Evolutionary conservation across 2,113 vertebrate genomes (phyloP).

Genomic region (Candoia aspera): DNA sequence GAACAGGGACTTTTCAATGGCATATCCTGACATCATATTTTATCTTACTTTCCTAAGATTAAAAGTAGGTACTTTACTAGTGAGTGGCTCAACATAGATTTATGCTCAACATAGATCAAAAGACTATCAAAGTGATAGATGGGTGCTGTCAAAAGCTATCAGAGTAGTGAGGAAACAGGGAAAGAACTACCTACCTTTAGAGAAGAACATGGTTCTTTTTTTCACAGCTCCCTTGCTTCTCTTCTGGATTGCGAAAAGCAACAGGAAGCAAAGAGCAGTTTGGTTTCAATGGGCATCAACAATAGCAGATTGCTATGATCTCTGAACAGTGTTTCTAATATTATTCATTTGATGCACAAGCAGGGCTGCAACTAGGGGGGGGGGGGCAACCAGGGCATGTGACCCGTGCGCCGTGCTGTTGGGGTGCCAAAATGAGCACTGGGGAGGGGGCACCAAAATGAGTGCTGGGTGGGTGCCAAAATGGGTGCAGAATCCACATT

Average conservation of each 20-base stretch:
- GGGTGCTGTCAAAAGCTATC: not conserved
- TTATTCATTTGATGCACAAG: not conserved
- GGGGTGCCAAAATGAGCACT: no score
- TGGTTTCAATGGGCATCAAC: not conserved
- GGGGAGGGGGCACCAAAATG: no score
- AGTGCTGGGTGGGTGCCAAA: no score
- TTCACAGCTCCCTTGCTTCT: not conserved
- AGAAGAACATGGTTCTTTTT: not conserved
- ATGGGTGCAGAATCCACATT: no score
- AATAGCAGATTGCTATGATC: not conserved
- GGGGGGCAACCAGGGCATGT: no score
- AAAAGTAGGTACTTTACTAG: not conserved
- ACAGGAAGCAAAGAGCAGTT: not conserved
- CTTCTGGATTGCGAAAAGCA: not conserved
- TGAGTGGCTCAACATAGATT: not conserved
- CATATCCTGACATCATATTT: not conserved
- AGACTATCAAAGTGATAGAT: not conserved
- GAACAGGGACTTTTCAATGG: not conserved
- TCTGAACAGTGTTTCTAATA: not conserved
- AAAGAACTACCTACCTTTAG: not conserved
- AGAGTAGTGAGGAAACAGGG: not conserved
- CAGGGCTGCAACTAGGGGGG: no score
- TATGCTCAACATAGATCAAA: not conserved
- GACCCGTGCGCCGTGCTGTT: no score
- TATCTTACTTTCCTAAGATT: not conserved